Base-by-base conservation (phyloP, 2,888 invertebrate species). In the Ichneumoninae sp. region DNA sequence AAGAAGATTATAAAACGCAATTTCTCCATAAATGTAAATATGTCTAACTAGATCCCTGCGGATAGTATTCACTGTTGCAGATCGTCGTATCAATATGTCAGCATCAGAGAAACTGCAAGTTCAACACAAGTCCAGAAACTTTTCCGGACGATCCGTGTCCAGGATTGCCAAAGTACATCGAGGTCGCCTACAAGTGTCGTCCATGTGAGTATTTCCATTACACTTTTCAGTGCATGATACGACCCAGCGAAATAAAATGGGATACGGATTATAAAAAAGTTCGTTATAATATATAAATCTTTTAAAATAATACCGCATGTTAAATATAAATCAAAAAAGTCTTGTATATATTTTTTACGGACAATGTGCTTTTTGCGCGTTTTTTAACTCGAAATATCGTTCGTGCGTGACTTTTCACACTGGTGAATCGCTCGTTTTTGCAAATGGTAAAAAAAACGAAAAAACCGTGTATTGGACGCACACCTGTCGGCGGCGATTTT, bases 181-280 rank as follows among this genome's bases (percentile, higher is more conserved):
- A 98, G 95, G 98, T 99, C 87, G 98, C 98, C 90, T 99, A 98
- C 95, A 98, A 98, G 95, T 99, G 99, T 95, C 96, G 98, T 94
- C 99, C 99, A 92, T 98, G 99, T 99, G 95, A 98, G 97, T 97
- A 94, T 74, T 71, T 19, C 79, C 36, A 36, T 50, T 77, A 70
- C 50, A n/a, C 19, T 19, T 19, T 19, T 19, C 19, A 19, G 0
- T 19, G 19, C 19, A 19, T 19, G 19, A 19, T 19, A 19, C 19
- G 10, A 47, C 16, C 16, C 16, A 16, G 16, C 16, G 4, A 47
- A 44, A 47, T 47, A 47, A 40, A 40, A 10, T 40, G 10, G 2
- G 5, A 10, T 2, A 10, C 40, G 10, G 10, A 10, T 40, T 40
- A 10, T 40, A 10, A 40, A 40, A 10, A 40, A 40, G 40, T 40